Percentiles rank a stretch among this genome's conserved stretches.
These are phyloP conservation scores for Mya arenaria DNA, from an alignment of 1,140 invertebrate species.

Conservation along the genomic window DNA sequence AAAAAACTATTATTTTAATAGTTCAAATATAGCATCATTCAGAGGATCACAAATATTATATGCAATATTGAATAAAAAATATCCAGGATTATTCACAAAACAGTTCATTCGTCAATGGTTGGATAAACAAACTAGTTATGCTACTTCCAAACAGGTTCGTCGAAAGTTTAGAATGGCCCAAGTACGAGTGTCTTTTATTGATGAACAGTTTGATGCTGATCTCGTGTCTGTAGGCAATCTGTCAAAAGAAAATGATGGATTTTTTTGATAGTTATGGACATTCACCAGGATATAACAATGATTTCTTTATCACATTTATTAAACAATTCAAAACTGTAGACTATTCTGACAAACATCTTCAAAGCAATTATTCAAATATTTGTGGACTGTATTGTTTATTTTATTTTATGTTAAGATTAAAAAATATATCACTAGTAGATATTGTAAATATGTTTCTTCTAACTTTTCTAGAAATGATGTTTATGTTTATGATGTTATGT, in stretches of 20 bases:
- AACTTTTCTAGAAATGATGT: background rate
- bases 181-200: slow-evolving; percentile 34
- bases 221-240: slow-evolving; percentile 39
- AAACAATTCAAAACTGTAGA: background rate
- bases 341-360: background rate
- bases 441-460: background rate
- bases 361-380: slow-evolving; percentile 9
- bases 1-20: slow-evolving; percentile 16
- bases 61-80: slow-evolving; percentile 11
- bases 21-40: slow-evolving; percentile 11
- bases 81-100: slow-evolving; percentile 6
- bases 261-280: slow-evolving; percentile 19
- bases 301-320: background rate
- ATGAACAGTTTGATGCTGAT: slow-evolving; percentile 52
- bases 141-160: background rate
- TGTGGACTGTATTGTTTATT: slow-evolving; percentile 31
- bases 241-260: slow-evolving; percentile 42
- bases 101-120: slow-evolving; percentile 26
- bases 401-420: background rate
- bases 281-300: background rate
- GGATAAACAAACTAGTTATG: slow-evolving; percentile 46
- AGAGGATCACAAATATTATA: slow-evolving; percentile 10
- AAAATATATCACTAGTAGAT: background rate
- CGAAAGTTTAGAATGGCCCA: slow-evolving; percentile 25
- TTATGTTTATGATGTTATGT: background rate